Conservation (phyloP, 2,113 vertebrate species). For the Nyctibius bracteatus region DNA sequence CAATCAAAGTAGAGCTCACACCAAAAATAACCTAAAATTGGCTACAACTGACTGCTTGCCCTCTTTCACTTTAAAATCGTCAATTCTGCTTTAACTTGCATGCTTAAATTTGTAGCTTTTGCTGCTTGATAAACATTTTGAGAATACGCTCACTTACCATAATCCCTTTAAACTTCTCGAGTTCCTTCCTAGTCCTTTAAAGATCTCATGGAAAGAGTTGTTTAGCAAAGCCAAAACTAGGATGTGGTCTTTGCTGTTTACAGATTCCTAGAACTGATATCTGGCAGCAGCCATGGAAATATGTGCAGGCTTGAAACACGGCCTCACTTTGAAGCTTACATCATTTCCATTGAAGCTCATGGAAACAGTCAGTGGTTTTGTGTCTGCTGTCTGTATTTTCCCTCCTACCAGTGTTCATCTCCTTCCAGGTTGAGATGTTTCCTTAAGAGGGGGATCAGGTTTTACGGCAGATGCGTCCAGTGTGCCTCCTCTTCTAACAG, state of each 20-base stretch:
- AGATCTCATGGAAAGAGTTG: neutral
- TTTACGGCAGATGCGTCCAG: neutral
- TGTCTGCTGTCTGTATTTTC: neutral
- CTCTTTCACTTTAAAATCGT: neutral
- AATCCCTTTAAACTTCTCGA: neutral
- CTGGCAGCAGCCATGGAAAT: neutral
- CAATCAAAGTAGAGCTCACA: neutral
- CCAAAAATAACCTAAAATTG: neutral
- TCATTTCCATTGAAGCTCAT: neutral
- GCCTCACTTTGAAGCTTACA: neutral
- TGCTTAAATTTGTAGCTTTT: neutral
- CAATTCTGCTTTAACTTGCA: accelerated
- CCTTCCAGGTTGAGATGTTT: neutral
- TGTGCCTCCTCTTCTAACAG: neutral
- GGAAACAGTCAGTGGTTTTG: neutral
- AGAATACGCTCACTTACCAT: accelerated
- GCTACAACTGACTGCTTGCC: neutral
- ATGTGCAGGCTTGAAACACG: neutral
- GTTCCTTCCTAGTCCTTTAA: neutral
- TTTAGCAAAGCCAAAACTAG: neutral
- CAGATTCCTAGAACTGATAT: neutral
- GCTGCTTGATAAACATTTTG: neutral
- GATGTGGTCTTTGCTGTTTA: neutral
- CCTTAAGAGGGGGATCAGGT: neutral
- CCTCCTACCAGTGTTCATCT: neutral